A percentile compares a stretch with the other conserved stretches of the same genome.
These are phyloP conservation scores for Dasysyrphus albostriatus DNA, from an alignment of 2,888 invertebrate genomes.

Conservation along the genomic window DNA sequence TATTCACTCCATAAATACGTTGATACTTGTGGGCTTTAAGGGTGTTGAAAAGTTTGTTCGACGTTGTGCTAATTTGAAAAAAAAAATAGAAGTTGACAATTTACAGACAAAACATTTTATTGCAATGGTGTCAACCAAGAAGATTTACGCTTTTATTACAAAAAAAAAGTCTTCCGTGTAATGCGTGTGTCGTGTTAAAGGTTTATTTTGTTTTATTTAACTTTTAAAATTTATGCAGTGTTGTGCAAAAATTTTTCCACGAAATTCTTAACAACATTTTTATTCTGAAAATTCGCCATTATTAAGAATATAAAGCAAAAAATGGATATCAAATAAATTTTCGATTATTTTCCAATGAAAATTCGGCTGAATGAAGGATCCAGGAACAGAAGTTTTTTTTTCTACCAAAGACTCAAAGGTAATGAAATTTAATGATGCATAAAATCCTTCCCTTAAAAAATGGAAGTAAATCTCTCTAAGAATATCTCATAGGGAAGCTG, in stretches of 20 bases:
- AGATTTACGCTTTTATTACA: conserved; percentile 64
- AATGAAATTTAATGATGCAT: too few relatives aligned
- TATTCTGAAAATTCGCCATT: not conserved
- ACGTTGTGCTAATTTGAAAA: conserved; percentile 1
- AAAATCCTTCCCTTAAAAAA: too few relatives aligned
- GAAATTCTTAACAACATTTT: not conserved
- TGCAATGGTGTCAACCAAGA: conserved; percentile 59
- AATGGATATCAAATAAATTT: not conserved
- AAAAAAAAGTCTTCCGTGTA: not conserved
- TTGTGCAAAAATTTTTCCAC: not conserved
- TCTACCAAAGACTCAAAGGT: too few relatives aligned
- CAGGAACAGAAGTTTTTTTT: too few relatives aligned
- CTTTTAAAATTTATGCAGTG: not conserved
- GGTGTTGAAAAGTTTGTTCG: conserved; percentile 8
- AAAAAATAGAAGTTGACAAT: conserved; percentile 30
- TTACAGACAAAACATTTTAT: conserved; percentile 47
- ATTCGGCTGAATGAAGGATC: not conserved
- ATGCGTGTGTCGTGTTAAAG: not conserved
- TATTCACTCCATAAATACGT: conserved; percentile 36
- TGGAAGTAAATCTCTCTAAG: too few relatives aligned
- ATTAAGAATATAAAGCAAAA: not conserved
- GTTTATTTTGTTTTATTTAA: not conserved
- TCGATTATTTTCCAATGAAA: not conserved
- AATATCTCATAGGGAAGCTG: too few relatives aligned
- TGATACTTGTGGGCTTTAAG: not conserved